phyloP scores from a whole-genome alignment of 2,113 vertebrate genomes.

The Hiodon alosoides region DNA sequence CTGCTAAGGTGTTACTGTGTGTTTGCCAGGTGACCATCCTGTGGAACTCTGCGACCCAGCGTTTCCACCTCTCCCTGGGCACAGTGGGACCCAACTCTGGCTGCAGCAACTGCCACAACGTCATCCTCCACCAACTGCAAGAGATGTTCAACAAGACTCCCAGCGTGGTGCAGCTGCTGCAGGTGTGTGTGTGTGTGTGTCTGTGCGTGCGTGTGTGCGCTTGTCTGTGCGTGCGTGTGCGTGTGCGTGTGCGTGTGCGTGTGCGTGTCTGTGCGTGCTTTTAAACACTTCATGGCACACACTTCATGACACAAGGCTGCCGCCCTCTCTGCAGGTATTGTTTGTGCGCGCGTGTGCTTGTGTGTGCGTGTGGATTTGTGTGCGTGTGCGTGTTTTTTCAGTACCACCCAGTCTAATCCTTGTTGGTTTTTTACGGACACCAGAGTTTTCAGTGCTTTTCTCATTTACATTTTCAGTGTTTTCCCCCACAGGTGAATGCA shows the following conservation, averaged over 20 bases:
- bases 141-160: constrained; percentile 98
- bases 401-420: background rate
- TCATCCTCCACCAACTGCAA: constrained; percentile 96
- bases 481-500: constrained; percentile 83
- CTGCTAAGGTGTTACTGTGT: too few species aligned
- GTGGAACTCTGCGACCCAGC: constrained; percentile 89
- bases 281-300: too few species aligned
- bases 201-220: background rate
- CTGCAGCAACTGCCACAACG: constrained; percentile 99
- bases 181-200: constrained; percentile 64
- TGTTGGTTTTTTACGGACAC: background rate
- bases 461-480: background rate
- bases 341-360: too few species aligned
- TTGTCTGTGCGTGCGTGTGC: background rate
- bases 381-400: too few species aligned
- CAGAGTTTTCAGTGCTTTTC: background rate
- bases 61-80: constrained; percentile 91
- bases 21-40: constrained; percentile 84
- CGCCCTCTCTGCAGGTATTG: too few species aligned
- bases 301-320: too few species aligned
- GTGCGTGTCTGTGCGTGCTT: too few species aligned
- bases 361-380: too few species aligned
- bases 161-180: constrained; percentile 89
- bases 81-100: constrained; percentile 97
- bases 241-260: too few species aligned